A percentile compares a stretch with the other conserved stretches of the same genome.
Evolutionary conservation across 35 echinoderm and acorn worm species (phyloP).

Genomic region (Ptychodera flava): DNA sequence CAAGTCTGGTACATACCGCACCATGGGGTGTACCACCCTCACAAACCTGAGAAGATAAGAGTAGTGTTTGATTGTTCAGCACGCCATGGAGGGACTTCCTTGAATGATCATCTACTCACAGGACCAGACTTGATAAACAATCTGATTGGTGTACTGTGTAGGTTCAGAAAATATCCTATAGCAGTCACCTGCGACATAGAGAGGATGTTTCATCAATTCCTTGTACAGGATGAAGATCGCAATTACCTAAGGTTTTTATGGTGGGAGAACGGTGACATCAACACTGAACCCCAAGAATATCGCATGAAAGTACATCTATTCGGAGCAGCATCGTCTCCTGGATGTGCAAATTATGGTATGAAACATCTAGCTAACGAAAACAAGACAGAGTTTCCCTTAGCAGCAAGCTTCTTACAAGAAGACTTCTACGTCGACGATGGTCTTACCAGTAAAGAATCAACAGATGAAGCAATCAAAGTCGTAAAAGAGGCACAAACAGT

Average conservation of each 20-base stretch:
- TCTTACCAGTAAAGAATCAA: slow-evolving; percentile 23
- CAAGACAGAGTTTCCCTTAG: neutral
- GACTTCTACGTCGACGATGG: slow-evolving; percentile 45
- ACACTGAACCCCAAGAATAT: slow-evolving; percentile 22
- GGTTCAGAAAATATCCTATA: slow-evolving; percentile 50
- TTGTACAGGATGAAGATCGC: slow-evolving; percentile 10
- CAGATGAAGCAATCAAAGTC: slow-evolving; percentile 16
- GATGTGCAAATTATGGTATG: slow-evolving; percentile 50
- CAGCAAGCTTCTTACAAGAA: neutral
- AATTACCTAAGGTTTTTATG: slow-evolving; percentile 53
- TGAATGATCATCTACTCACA: slow-evolving; percentile 46
- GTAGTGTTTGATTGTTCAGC: slow-evolving; percentile 59
- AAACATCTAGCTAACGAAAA: slow-evolving; percentile 19
- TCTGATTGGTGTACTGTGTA: slow-evolving; percentile 39
- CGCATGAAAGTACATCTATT: slow-evolving; percentile 48
- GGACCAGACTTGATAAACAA: slow-evolving; percentile 64
- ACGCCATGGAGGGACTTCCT: slow-evolving; percentile 24
- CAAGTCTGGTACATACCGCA: slow-evolving; percentile 60
- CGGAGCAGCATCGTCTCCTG: slow-evolving; percentile 38
- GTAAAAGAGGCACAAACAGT: neutral
- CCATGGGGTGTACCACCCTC: slow-evolving; percentile 53
- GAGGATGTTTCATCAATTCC: slow-evolving; percentile 62
- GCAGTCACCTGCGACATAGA: slow-evolving; percentile 49
- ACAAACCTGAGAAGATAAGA: slow-evolving; percentile 55
- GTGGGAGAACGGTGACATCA: slow-evolving; percentile 36